Evolutionary conservation across 1,140 invertebrate species (phyloP).

Genomic region (Zaprionus vittiger): DNA sequence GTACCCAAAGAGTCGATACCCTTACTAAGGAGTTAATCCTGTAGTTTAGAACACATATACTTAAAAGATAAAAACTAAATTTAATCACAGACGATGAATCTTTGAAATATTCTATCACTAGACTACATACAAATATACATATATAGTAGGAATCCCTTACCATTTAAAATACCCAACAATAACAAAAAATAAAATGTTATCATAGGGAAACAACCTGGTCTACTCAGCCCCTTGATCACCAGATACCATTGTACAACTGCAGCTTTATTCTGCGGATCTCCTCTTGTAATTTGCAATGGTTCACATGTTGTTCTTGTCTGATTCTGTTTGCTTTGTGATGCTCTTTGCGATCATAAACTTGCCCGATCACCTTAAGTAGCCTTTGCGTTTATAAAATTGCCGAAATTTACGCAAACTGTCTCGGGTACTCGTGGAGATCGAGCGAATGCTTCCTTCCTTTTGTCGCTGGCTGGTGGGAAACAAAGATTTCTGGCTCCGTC

Average conservation of each 20-base stretch:
- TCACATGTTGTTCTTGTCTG: slow-evolving; percentile 80
- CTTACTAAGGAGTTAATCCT: slow-evolving; percentile 4
- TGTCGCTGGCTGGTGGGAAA: slow-evolving; percentile 54
- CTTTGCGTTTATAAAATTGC: slow-evolving; percentile 61
- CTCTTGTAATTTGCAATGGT: slow-evolving; percentile 79
- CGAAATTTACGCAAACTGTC: slow-evolving; percentile 67
- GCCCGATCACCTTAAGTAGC: slow-evolving; percentile 53
- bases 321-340: slow-evolving; percentile 76
- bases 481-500: slow-evolving; percentile 35
- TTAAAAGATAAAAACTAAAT: too few relatives aligned
- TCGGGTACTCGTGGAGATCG: background rate
- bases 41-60: background rate
- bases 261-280: slow-evolving; percentile 32
- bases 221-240: slow-evolving; percentile 51
- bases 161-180: background rate
- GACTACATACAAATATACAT: too few relatives aligned
- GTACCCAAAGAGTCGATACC: slow-evolving; percentile 22
- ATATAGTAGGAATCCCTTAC: too few relatives aligned
- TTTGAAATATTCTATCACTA: background rate
- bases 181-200: background rate
- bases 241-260: slow-evolving; percentile 55
- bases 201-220: slow-evolving; percentile 19
- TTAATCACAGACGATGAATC: background rate
- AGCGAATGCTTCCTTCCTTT: slow-evolving; percentile 39
- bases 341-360: slow-evolving; percentile 71